Base-by-base conservation (phyloP, 2,888 invertebrate genomes). In the Geotrupes spiniger region DNA sequence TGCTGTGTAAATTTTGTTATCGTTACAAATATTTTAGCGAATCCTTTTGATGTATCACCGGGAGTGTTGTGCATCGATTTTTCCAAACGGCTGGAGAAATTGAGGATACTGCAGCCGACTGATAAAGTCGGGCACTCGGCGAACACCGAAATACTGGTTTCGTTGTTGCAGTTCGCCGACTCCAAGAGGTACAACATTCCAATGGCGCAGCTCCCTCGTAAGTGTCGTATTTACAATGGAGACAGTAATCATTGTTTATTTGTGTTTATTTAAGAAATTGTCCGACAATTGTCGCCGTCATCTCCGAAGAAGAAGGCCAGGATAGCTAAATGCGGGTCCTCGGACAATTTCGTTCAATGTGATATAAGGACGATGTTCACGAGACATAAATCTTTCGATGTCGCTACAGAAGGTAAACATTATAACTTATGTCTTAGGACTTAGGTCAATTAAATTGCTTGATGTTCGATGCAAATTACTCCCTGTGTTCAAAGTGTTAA, bases 341-440 rank as follows among this genome's bases (percentile, higher is more conserved):
- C 49, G 4, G 74, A 2, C 74, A 75, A 66, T 74, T 70, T 69
- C 65, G 71, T 69, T 57, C 72, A 79, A 62, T 74, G 77, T 1
- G 81, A 82, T 49, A 80, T 82, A 21, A 70, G 81, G 63, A 75
- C 76, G 39, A 70, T 82, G 51, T 81, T 82, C 9, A 72, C 74
- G 50, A 77, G 68, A 61, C 73, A 77, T 42, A 76, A 76, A 65
- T 58, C 73, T 25, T 70, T 75, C 10, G 73, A 69, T 53, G 59
- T 75, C 46, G 71, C 74, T 1, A 65, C 76, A 8, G 69, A 73
- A 73, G 52, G 72, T 68, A 16, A 69, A 63, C 42, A 37, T 11
- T 26, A 1, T 10, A 14, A 15, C 17, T 17, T 8, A 42, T 42
- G 6, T 36, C 14, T 12, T 12, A n/a, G 6, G n/a, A 36, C 10